Evolutionary conservation across 2,113 vertebrate genomes (phyloP), one percentile per base, ranked within the genome.

Genomic region (Heterochromis multidens): DNA sequence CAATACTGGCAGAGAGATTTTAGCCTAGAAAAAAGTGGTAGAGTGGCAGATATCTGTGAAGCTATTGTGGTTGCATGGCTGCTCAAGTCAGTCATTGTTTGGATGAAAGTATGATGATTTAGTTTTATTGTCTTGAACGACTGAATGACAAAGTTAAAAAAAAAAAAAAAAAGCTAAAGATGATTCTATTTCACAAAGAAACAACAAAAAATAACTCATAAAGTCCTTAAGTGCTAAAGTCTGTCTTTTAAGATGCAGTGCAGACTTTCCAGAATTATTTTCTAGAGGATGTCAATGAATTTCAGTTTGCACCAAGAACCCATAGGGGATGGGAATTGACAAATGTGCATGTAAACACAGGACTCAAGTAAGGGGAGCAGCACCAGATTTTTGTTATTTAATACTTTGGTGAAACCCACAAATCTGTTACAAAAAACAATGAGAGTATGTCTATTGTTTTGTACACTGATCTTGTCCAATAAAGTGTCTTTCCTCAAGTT

Each of bases 261-360:
- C 80, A 83, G 82, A 87, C 25, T 4, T 70, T 85, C 17, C 31
- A 17, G 3, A 63, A 4, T 83, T 5, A 7, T 49, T 13, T 52
- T 77, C 77, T 7, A 46, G 9, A 63, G 43, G 79, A 82, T 77
- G 11, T 11, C 11, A 46, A 17, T 63, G 29, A 65, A 56, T 76
- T 57, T 61, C 4, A 5, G 6, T 37, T 29, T 11, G 58, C 21
- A 70, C 25, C 79, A 80, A 27, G 43, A 83, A 21, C 65, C 67
- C 58, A 25, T 7, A 43, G 27, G 43, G 74, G 10, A 83, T 58
- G 2, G 59, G 27, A 85, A 31, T 77, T n/a, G 37, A 9, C 63
- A 82, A 43, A 79, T 79, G 35, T 70, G 61, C 25, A 43, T 54
- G 21, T 87, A 79, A 85, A 88, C 78, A 80, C n/a, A 85, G 33